Percentiles rank a stretch among this genome's conserved stretches.
phyloP scores from a whole-genome alignment of 2,797 vertebrate species.

The Spheniscus humboldti region DNA sequence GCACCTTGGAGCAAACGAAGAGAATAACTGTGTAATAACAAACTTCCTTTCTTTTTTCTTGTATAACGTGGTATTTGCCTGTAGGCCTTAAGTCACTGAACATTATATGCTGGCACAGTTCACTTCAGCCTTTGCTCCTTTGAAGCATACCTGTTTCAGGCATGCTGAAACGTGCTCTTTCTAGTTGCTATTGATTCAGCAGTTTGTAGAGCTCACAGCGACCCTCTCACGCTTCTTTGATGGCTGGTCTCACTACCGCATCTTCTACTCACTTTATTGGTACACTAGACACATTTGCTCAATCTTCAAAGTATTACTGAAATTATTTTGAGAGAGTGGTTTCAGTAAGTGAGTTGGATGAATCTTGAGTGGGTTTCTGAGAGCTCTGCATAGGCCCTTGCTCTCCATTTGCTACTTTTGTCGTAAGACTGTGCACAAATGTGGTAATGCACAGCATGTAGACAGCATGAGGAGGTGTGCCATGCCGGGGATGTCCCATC shows the following conservation, averaged over 20 bases:
- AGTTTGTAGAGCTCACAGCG: neutral
- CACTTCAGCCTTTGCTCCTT: neutral
- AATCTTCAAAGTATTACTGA: neutral
- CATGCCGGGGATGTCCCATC: neutral
- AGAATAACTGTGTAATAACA: neutral
- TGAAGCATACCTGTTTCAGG: neutral
- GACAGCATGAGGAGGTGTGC: neutral
- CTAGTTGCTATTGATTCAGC: neutral
- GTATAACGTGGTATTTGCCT: neutral
- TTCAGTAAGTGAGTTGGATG: neutral
- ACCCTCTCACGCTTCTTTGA: neutral
- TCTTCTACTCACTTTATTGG: neutral
- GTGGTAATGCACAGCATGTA: neutral
- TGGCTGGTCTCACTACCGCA: neutral
- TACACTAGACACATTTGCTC: neutral
- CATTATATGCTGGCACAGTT: neutral
- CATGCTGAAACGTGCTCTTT: neutral
- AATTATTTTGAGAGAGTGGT: neutral
- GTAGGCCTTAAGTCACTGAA: neutral
- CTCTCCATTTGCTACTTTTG: neutral
- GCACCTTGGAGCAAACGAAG: neutral
- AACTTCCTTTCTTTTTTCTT: neutral
- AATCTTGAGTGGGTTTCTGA: neutral
- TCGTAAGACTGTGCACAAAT: neutral
- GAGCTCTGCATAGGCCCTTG: neutral